These are phyloP conservation scores for Platorchestia sp. DNA, from an alignment of 1,140 invertebrate species.

Conservation along the genomic window DNA sequence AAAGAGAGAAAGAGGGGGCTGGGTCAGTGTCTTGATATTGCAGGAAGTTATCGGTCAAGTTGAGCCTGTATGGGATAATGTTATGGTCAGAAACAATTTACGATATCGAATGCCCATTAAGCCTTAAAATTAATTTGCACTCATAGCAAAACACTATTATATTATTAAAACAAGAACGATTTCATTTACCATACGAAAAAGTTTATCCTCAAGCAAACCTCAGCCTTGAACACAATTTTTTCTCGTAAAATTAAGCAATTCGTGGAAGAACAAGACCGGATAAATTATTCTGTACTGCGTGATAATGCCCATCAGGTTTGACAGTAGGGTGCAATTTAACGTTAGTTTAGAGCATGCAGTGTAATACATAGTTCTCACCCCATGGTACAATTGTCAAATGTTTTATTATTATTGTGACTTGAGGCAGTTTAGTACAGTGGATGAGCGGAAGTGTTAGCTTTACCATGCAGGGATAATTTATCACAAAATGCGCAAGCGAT, in stretches of 20 bases:
- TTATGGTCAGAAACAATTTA: slow-evolving; percentile 53
- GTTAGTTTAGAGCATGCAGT: neutral
- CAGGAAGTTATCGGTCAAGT: slow-evolving; percentile 51
- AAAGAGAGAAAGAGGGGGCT: slow-evolving; percentile 40
- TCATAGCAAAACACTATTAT: slow-evolving; percentile 14
- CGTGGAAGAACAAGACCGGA: neutral
- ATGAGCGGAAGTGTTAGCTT: neutral
- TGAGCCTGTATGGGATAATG: slow-evolving; percentile 54
- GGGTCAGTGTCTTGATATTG: slow-evolving; percentile 53
- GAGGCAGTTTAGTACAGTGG: neutral
- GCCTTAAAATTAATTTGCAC: slow-evolving; percentile 31
- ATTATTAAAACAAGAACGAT: slow-evolving; percentile 11
- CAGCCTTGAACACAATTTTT: neutral
- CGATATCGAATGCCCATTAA: slow-evolving; percentile 35
- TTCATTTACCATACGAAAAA: neutral
- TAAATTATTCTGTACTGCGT: neutral
- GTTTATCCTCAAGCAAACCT: slow-evolving; percentile 47
- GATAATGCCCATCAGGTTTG: neutral
- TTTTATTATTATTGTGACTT: neutral
- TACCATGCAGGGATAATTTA: neutral
- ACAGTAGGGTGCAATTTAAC: neutral
- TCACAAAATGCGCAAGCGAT: neutral
- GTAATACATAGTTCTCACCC: neutral
- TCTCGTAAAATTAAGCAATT: neutral
- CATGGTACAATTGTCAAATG: neutral